phyloP scores from a whole-genome alignment of 1,140 invertebrate genomes.

The Lanistes nyassanus region DNA sequence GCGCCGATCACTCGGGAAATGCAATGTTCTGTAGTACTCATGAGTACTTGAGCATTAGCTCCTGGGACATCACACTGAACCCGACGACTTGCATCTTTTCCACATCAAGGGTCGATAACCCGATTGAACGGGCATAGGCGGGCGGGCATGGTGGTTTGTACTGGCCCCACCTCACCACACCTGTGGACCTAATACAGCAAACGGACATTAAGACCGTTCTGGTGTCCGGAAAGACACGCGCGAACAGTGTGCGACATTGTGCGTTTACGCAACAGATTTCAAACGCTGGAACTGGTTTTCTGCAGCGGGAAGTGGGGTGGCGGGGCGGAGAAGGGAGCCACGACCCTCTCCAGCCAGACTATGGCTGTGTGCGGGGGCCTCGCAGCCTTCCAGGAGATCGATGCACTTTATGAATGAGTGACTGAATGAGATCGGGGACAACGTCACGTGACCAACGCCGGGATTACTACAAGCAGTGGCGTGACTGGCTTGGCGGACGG shows the following conservation, averaged over 20 bases:
- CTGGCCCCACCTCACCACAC: too few relatives aligned
- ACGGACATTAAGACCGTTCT: not conserved
- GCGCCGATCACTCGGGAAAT: too few relatives aligned
- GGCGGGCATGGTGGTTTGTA: too few relatives aligned
- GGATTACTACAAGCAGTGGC: not conserved
- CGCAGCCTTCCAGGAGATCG: not conserved
- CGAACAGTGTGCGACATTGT: not conserved
- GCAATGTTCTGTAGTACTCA: too few relatives aligned
- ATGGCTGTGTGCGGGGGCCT: not conserved
- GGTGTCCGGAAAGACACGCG: not conserved
- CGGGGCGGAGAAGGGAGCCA: not conserved
- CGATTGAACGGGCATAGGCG: too few relatives aligned
- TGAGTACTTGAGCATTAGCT: too few relatives aligned
- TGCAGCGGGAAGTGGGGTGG: too few relatives aligned
- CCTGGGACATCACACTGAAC: too few relatives aligned
- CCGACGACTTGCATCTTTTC: too few relatives aligned
- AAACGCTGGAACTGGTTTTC: too few relatives aligned
- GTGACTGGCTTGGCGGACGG: not conserved
- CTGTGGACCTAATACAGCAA: too few relatives aligned
- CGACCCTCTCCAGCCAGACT: not conserved
- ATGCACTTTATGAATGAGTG: constrained; percentile 6
- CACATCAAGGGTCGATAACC: too few relatives aligned
- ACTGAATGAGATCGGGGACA: not conserved
- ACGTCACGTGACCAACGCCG: not conserved
- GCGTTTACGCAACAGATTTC: not conserved